Conservation (phyloP, 1,140 invertebrate species). For the Platorchestia sp. region DNA sequence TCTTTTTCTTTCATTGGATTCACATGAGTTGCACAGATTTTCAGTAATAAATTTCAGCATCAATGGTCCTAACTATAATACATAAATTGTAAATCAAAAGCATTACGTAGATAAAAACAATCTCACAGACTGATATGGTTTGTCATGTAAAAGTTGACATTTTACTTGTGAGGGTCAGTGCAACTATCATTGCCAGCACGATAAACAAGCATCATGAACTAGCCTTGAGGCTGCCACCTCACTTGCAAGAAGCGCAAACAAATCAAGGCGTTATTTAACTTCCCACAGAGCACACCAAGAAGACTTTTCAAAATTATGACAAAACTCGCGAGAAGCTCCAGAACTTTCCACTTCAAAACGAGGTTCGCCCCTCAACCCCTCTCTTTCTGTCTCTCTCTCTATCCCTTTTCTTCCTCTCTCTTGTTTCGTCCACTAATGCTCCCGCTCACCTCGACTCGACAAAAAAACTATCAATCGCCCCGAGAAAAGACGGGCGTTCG, state of each 20-base stretch:
- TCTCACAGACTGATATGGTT: not conserved
- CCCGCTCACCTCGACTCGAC: not conserved
- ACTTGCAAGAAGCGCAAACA: not conserved
- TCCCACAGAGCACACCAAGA: not conserved
- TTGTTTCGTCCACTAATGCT: not conserved
- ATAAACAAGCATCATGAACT: not conserved
- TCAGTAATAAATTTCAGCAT: no score
- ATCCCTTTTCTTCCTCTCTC: constrained; percentile 2
- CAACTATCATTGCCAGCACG: not conserved
- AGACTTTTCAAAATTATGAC: not conserved
- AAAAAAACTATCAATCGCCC: constrained; percentile 9
- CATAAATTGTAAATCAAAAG: not conserved
- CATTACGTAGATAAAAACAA: not conserved
- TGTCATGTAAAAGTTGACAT: not conserved
- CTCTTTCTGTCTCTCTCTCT: not conserved
- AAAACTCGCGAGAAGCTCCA: not conserved
- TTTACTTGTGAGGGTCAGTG: not conserved
- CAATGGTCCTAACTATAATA: no score
- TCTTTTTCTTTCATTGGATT: no score
- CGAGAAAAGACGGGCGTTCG: not conserved
- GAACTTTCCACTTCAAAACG: not conserved
- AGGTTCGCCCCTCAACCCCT: not conserved
- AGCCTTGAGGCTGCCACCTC: not conserved
- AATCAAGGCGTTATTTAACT: not conserved
- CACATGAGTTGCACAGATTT: no score